These are phyloP conservation scores for Pollicipes pollicipes DNA, from an alignment of 1,140 invertebrate genomes.

Conservation along the genomic window DNA sequence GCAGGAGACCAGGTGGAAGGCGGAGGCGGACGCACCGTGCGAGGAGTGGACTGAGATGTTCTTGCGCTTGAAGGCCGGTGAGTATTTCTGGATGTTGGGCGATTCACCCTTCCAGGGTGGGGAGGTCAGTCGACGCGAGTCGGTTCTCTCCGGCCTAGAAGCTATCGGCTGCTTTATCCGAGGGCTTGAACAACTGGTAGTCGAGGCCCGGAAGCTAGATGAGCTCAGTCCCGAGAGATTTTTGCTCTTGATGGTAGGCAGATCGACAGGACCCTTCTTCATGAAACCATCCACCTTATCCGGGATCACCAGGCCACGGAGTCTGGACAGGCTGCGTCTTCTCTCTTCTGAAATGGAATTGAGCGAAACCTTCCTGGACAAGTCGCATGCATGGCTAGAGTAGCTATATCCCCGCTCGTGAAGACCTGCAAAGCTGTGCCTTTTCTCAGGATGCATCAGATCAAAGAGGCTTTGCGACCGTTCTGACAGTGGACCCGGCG, in stretches of 20 bases:
- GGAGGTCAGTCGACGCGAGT: constrained; percentile 24
- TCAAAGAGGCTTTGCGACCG: constrained; percentile 32
- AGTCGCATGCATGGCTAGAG: constrained; percentile 20
- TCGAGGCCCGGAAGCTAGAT: constrained; percentile 24
- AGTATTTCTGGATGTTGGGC: constrained; percentile 40
- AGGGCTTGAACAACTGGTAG: constrained; percentile 25
- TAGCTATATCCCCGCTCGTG: constrained; percentile 28
- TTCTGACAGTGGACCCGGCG: constrained; percentile 20
- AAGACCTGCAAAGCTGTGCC: constrained; percentile 20
- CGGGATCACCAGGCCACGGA: constrained; percentile 67
- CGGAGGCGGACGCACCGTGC: constrained; percentile 19
- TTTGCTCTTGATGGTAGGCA: constrained; percentile 60
- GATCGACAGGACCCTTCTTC: constrained; percentile 34
- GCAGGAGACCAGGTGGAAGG: neutral
- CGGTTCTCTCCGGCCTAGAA: constrained; percentile 19
- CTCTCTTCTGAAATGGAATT: constrained; percentile 41
- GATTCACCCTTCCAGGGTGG: constrained; percentile 24
- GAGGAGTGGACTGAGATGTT: constrained; percentile 41
- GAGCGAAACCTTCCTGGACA: constrained; percentile 18
- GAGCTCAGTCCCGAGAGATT: neutral
- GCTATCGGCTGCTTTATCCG: constrained; percentile 13
- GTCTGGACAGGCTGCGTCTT: constrained; percentile 56
- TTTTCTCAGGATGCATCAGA: constrained; percentile 24
- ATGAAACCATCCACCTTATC: constrained; percentile 28
- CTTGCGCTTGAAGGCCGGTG: constrained; percentile 61